Conservation (phyloP, 2,888 invertebrate species). For the Apodemia zela region DNA sequence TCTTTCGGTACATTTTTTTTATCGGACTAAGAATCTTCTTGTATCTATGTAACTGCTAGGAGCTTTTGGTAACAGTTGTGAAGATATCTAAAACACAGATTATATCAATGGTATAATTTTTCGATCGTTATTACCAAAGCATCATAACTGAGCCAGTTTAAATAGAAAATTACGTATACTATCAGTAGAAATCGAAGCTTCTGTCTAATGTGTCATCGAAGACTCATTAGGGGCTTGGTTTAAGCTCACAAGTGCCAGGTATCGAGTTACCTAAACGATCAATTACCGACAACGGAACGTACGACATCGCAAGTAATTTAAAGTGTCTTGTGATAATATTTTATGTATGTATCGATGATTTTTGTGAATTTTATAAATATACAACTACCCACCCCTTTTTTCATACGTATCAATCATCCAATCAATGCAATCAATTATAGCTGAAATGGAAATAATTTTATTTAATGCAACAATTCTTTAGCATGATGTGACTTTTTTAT, state of each 20-base stretch:
- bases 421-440: too few relatives aligned
- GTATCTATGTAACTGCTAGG: too few relatives aligned
- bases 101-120: neutral
- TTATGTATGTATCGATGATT: too few relatives aligned
- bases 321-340: neutral
- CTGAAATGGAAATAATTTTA: too few relatives aligned
- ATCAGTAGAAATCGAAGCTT: neutral
- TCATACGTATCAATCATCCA: too few relatives aligned
- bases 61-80: too few relatives aligned
- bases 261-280: slow-evolving; percentile 3
- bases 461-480: too few relatives aligned
- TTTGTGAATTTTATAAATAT: too few relatives aligned
- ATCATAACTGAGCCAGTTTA: neutral
- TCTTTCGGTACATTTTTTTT: too few relatives aligned
- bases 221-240: slow-evolving; percentile 11
- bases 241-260: slow-evolving; percentile 3
- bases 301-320: neutral
- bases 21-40: neutral
- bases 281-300: neutral
- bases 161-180: neutral
- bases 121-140: neutral
- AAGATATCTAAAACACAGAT: too few relatives aligned
- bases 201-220: slow-evolving; percentile 3
- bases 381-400: too few relatives aligned
- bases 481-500: too few relatives aligned